Evolutionary conservation across 2,888 invertebrate genomes (phyloP), one percentile per base, ranked within the genome.

Genomic region (Creontiades dilutus): DNA sequence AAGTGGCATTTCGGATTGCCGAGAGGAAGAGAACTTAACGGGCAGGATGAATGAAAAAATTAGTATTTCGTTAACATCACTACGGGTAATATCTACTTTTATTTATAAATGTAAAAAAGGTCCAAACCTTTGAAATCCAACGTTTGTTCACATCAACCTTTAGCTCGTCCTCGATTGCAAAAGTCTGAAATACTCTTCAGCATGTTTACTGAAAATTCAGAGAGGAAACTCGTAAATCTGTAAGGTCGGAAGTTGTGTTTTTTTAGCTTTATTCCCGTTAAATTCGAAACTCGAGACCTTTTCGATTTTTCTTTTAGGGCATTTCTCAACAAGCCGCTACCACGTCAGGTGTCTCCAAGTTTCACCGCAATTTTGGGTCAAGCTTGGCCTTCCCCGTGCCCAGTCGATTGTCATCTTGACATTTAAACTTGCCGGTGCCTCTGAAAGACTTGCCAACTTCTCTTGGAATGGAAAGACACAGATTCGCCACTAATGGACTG

Each of bases 331-430:
- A 27, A 78, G 7, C 46, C 9, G 78, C 37, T 68, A 68, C 78
- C 46, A 5, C 78, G 76, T 76, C 76, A 78, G 78, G 37, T 37
- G 23, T 68, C 37, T 4, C 46, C 16, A 28, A 78, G 19, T 47
- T 47, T 47, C 78, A 19, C 78, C 46, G 37, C 14, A 78, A 23
- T 78, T 78, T 78, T 78, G n/a, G 78, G 78, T 37, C 37, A 11
- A n/a, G 37, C 76, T 37, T 37, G 28, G 27, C 76, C 76, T 76
- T 76, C 76, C 46, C 27, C 13, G 9, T 37, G 76, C 76, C 76
- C 28, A 46, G 27, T 16, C 80, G 82, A 82, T 82, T 82, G 82
- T 82, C 82, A 82, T 82, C 82, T 82, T 82, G 82, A 82, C 82
- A 82, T 82, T 82, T 82, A 82, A 82, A 82, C 82, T 52, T 48